Base-by-base conservation (phyloP, 2,797 vertebrate genomes). In the Chloroceryle amazona region DNA sequence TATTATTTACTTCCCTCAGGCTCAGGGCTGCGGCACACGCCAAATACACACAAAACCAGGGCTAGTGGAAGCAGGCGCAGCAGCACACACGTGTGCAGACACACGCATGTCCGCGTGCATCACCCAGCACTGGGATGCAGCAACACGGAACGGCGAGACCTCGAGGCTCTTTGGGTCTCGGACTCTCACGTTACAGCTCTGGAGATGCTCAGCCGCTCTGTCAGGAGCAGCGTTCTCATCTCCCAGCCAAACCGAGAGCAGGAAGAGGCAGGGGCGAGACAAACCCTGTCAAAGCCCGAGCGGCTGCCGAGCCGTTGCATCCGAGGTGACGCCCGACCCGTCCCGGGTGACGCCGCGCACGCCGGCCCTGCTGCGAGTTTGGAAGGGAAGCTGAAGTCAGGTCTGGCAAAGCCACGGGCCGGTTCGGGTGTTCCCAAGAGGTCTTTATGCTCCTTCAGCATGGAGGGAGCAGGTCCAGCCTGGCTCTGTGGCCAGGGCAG, bases 301-400 rank as follows among this genome's bases (percentile, higher is more conserved):
- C 35, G 29, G 65, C 70, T 12, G 70, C 29, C 6, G 72, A 62
- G 54, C 58, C 1, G 19, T 14, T 31, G 62, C 57, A 17, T 10
- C 29, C 3, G 17, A 75, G 74, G 46, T 37, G 70, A 61, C 23
- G 25, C 86, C 19, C 15, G 1, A 6, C 62, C 19, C 15, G 1
- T 6, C 62, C 31, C 4, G 5, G 41, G 65, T 31, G 65, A 52
- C 2, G 10, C 49, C 13, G 3, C 25, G 8, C 49, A 9, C 2
- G 39, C 16, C 25, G n/a, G 57, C 21, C n/a, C 52, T 3, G 72
- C 66, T 1, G 0, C 2, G 1, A 3, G 6, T 9, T 13, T 6
- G 47, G 87, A 31, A 57, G 71, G 54, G 79, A 52, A 33, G 39
- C 4, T 11, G 61, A 25, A 73, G 52, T 19, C 1, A 0, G 14